Percentiles rank a stretch among this genome's conserved stretches.
Evolutionary conservation across 2,113 vertebrate genomes (phyloP).

Genomic region (Atrichornis clamosus): DNA sequence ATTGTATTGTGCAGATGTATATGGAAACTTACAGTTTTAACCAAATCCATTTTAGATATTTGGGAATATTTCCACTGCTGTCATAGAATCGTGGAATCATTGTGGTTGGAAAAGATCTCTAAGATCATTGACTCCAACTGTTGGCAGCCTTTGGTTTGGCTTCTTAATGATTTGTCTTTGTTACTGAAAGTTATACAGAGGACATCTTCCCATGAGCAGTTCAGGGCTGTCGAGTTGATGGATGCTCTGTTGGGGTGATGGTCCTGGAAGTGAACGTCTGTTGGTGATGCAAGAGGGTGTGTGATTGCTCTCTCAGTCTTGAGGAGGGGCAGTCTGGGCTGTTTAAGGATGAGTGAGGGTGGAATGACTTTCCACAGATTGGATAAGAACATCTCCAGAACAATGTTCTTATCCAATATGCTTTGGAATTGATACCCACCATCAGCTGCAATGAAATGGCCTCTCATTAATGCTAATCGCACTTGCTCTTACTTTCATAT

Average conservation of each 20-base stretch:
- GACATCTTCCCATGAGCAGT: rapidly evolving
- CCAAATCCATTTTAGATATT: not conserved
- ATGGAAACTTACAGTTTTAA: not conserved
- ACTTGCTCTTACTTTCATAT: not conserved
- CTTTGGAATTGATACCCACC: not conserved
- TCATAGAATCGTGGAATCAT: not conserved
- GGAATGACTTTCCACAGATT: not conserved
- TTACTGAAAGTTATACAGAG: not conserved
- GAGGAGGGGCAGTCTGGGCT: not conserved
- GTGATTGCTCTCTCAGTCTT: not conserved
- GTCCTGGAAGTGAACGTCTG: not conserved
- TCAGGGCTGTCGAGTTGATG: not conserved
- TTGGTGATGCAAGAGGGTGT: not conserved
- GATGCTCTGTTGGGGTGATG: not conserved
- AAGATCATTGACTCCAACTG: not conserved
- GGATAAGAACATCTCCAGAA: not conserved
- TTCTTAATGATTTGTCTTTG: not conserved
- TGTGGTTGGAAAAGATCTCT: not conserved
- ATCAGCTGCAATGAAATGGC: not conserved
- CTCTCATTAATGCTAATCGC: not conserved
- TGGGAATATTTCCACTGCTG: not conserved
- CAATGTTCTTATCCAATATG: not conserved
- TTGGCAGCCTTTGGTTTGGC: not conserved
- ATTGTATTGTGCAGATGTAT: not conserved
- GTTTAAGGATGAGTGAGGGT: not conserved